Conservation (phyloP, 2,888 invertebrate species). For the Patella depressa region DNA sequence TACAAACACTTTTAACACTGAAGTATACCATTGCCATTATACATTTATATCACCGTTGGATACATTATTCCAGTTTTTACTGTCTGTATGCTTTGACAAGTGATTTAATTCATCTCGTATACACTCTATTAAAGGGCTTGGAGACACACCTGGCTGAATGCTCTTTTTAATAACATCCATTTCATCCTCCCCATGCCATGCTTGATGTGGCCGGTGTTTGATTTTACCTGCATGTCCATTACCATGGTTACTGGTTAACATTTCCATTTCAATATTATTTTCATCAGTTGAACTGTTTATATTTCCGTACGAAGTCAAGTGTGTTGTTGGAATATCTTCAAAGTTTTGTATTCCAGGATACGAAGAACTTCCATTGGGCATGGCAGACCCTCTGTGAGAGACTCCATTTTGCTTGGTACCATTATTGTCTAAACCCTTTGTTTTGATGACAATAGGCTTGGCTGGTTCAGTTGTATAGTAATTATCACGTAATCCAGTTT, state of each 20-base stretch:
- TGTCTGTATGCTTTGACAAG: conserved; percentile 2
- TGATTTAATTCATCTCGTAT: conserved; percentile 35
- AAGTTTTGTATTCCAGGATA: conserved; percentile 8
- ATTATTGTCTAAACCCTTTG: conserved; percentile 23
- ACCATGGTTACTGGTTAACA: neutral
- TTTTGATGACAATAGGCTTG: conserved; percentile 46
- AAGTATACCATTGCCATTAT: neutral
- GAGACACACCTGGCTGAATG: conserved; percentile 26
- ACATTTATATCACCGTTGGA: neutral
- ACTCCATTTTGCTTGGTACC: neutral
- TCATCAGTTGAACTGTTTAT: neutral
- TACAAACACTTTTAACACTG: no score
- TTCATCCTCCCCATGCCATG: conserved; percentile 27
- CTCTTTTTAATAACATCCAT: conserved; percentile 32
- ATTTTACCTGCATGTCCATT: conserved; percentile 8
- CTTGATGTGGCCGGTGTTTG: conserved; percentile 12
- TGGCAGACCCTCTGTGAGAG: neutral
- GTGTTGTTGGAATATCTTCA: conserved; percentile 5
- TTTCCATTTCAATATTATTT: conserved; percentile 13
- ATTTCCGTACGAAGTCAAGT: conserved; percentile 2
- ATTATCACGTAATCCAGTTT: conserved; percentile 22
- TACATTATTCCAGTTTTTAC: neutral
- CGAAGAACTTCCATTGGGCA: neutral
- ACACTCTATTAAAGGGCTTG: conserved; percentile 30
- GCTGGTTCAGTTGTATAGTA: conserved; percentile 39